Percentiles rank a stretch among this genome's conserved stretches.
Evolutionary conservation across 2,888 invertebrate genomes (phyloP).

Genomic region (Carcina quercana): DNA sequence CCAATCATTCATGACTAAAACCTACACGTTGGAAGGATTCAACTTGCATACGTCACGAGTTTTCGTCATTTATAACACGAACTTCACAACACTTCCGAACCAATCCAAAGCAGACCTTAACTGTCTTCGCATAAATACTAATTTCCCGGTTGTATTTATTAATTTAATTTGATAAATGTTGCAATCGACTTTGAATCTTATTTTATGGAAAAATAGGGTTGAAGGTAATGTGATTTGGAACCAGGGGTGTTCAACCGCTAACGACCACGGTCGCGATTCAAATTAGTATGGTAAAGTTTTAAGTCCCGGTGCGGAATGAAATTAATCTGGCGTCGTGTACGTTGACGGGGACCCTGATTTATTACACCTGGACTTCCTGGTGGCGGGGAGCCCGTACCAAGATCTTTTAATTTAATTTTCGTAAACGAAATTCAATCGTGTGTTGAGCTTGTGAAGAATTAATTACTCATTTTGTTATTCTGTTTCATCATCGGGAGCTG

Average conservation of each 20-base stretch:
- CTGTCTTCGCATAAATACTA: not conserved
- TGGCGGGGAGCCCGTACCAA: slow-evolving; percentile 8
- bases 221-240: not conserved
- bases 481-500: too few species aligned
- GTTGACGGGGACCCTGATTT: slow-evolving; percentile 23
- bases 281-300: slow-evolving; percentile 29
- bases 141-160: too few species aligned
- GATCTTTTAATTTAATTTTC: slow-evolving; percentile 17
- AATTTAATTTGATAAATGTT: not conserved
- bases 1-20: slow-evolving; percentile 8
- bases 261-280: slow-evolving; percentile 20
- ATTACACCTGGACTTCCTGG: slow-evolving; percentile 28
- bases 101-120: not conserved
- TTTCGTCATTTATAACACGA: slow-evolving; percentile 7
- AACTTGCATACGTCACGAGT: slow-evolving; percentile 15
- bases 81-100: not conserved
- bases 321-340: slow-evolving; percentile 23
- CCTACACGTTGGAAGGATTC: slow-evolving; percentile 7
- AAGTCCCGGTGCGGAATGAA: slow-evolving; percentile 19
- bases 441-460: too few species aligned
- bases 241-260: slow-evolving; percentile 19
- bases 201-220: slow-evolving; percentile 1
- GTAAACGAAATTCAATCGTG: too few species aligned
- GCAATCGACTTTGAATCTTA: not conserved
- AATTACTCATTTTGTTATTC: too few species aligned